A percentile compares a stretch with the other conserved stretches of the same genome.
Evolutionary conservation across 2,113 vertebrate species (phyloP).

Genomic region (Donacobius atricapilla): DNA sequence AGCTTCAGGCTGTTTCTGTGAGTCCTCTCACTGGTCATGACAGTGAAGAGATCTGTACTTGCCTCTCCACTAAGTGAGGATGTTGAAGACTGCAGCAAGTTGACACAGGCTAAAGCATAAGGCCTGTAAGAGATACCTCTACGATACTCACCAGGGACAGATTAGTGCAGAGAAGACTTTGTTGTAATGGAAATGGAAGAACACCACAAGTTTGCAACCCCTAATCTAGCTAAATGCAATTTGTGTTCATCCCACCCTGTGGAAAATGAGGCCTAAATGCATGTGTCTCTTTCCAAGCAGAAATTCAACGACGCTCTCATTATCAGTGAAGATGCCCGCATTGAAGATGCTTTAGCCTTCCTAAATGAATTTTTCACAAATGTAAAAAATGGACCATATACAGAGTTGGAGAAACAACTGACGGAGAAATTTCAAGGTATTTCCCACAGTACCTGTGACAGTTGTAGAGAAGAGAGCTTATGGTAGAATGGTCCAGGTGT

Average conservation of each 20-base stretch:
- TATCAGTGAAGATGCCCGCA: constrained; percentile 76
- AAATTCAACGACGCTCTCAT: constrained; percentile 80
- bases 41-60: background rate
- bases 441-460: background rate
- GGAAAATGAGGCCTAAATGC: background rate
- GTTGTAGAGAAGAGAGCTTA: background rate
- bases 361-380: constrained; percentile 74
- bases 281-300: constrained; percentile 48
- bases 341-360: constrained; percentile 75
- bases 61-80: background rate
- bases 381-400: constrained; percentile 64
- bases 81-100: background rate
- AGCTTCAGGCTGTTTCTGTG: background rate
- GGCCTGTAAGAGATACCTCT: rapidly evolving
- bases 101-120: background rate
- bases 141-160: background rate
- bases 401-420: constrained; percentile 68
- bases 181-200: background rate
- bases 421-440: constrained; percentile 73
- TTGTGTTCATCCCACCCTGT: rapidly evolving
- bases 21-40: background rate
- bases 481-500: background rate
- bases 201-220: background rate
- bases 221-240: background rate
- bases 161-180: background rate